These are phyloP conservation scores for Drosophila vallismaia DNA, from an alignment of 2,888 invertebrate species.

Conservation along the genomic window DNA sequence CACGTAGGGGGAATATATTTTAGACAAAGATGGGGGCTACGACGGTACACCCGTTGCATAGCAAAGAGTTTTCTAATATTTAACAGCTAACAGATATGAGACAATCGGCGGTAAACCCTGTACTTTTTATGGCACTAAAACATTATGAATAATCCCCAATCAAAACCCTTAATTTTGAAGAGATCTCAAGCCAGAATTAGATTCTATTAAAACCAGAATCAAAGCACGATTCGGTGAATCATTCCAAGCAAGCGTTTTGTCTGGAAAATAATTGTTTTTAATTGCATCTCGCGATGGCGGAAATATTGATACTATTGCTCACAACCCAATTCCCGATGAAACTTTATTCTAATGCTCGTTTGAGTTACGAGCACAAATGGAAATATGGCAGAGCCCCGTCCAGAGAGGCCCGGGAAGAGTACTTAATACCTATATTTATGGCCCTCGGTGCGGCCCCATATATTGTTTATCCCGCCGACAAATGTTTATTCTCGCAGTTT, in stretches of 20 bases:
- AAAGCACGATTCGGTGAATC: conserved; percentile 31
- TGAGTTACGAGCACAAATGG: conserved; percentile 13
- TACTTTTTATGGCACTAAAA: neutral
- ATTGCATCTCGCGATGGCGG: conserved; percentile 18
- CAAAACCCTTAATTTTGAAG: no score
- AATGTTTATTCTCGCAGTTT: conserved; percentile 66
- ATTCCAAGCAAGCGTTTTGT: conserved; percentile 2
- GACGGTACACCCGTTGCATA: conserved; percentile 51
- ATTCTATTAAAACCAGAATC: neutral
- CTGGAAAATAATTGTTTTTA: conserved; percentile 21
- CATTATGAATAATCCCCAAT: neutral
- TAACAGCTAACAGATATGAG: conserved; percentile 5
- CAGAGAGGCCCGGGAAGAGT: conserved; percentile 13
- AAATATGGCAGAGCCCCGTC: conserved; percentile 24
- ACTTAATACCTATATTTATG: conserved; percentile 39
- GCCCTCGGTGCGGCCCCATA: conserved; percentile 17
- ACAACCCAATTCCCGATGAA: conserved; percentile 16
- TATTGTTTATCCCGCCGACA: conserved; percentile 57
- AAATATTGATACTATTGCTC: conserved; percentile 39
- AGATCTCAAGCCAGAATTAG: no score
- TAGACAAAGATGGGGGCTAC: conserved; percentile 1
- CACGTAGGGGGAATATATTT: conserved; percentile 50
- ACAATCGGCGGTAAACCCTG: neutral
- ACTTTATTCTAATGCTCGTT: conserved; percentile 18
- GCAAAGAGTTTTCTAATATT: conserved; percentile 65